Conservation (phyloP, 2,797 vertebrate genomes). For the Eospalax fontanierii region DNA sequence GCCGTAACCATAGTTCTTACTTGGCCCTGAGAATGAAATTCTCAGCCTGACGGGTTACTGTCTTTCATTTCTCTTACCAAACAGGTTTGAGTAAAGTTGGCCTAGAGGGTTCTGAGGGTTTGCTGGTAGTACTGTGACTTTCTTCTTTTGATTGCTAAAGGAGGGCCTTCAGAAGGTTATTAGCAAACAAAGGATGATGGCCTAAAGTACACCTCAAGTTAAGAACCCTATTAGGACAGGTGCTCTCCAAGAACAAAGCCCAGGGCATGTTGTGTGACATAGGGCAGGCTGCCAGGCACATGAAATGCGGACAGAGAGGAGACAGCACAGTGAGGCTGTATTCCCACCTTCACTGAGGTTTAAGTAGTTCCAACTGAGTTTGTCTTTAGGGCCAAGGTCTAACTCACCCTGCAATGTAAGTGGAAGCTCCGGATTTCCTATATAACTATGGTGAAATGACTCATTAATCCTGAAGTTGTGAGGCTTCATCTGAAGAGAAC, state of each 20-base stretch:
- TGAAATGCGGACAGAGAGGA: neutral
- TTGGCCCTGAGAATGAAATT: neutral
- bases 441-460: neutral
- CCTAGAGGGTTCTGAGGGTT: neutral
- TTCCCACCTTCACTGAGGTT: neutral
- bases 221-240: neutral
- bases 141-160: conserved; percentile 27
- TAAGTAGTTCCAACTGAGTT: neutral
- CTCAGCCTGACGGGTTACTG: neutral
- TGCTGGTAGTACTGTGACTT: neutral
- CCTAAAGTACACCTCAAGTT: neutral
- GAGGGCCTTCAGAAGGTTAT: neutral
- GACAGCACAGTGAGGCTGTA: neutral
- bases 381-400: neutral
- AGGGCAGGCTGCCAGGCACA: neutral
- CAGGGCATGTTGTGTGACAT: neutral
- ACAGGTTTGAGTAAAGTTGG: neutral
- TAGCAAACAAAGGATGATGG: neutral
- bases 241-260: neutral
- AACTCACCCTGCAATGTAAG: neutral
- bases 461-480: neutral
- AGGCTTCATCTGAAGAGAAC: conserved; percentile 42
- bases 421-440: neutral
- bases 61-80: neutral
- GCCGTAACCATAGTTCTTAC: neutral